Evolutionary conservation across 92 coral and sea anemone genomes (phyloP), one percentile per base, ranked within the genome.

Genomic region (Bergia sp.): DNA sequence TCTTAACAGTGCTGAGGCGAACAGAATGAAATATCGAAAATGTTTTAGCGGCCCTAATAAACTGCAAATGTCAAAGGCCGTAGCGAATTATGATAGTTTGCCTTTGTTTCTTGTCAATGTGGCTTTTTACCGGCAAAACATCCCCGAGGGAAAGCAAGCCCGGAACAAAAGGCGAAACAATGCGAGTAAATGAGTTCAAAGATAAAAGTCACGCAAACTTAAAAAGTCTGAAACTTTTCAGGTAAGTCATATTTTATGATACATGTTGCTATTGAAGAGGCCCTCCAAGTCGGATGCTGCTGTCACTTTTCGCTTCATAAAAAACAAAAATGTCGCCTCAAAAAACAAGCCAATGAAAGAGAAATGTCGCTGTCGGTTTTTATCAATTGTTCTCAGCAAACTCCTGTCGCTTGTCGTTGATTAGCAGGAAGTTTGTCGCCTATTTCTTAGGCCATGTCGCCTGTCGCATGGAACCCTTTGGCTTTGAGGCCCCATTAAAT

Each of bases 51-150:
- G 79, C 50, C n/a, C 50, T 11, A 38, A 5, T 75, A 50, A 75
- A 75, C 79, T 75, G 79, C 45, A 10, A 75, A 41, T 39, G 79
- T 38, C 79, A 75, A 75, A 41, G 79, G 79, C 79, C 79, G 44
- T 41, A 9, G 23, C 21, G 50, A 41, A 12, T 8, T 10, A 39
- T 74, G 43, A 13, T 3, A 20, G 79, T 16, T 1, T 37, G 18
- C 7, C 8, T 10, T 76, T 15, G 29, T 1, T n/a, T 8, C 80
- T 76, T 76, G 47, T 41, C 80, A 42, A 41, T 29, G 12, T 20
- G 79, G 36, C 3, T 39, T 29, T 21, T 75, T 72, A 72, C 76
- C 76, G 79, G 79, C 49, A 76, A 76, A 76, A 76, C 80, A 76
- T 50, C 80, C 29, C 80, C 29, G 45, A 42, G 23, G 80, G 80